These are phyloP conservation scores for Chironomus striatipennis DNA, from an alignment of 1,140 invertebrate species.

Conservation along the genomic window DNA sequence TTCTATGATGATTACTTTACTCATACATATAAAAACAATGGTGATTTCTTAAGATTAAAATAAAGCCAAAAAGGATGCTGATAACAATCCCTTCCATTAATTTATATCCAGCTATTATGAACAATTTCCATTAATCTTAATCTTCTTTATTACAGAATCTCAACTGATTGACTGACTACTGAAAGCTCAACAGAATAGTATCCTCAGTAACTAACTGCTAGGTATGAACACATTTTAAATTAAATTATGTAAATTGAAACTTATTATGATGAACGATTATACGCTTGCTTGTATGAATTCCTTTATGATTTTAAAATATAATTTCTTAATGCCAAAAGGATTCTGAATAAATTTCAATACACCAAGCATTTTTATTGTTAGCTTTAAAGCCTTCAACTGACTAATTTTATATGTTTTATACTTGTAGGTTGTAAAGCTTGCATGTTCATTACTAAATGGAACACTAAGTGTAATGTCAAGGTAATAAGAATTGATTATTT, in stretches of 20 bases:
- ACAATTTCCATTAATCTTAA: not conserved
- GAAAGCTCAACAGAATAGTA: not conserved
- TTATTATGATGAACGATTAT: not conserved
- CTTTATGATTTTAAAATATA: not conserved
- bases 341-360: not conserved
- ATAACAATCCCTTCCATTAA: not conserved
- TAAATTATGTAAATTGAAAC: not conserved
- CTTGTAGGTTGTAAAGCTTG: no score
- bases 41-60: not conserved
- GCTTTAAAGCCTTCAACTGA: not conserved
- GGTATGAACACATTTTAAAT: not conserved
- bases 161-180: not conserved
- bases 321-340: constrained; percentile 21
- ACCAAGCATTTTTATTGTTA: not conserved
- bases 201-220: not conserved
- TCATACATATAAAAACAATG: not conserved
- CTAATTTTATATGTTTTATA: no score
- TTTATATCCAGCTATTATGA: not conserved
- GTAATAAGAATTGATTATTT: no score
- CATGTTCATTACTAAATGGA: no score
- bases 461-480: no score
- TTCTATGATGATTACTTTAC: not conserved
- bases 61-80: constrained; percentile 20
- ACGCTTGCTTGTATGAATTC: constrained; percentile 21
- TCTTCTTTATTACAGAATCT: not conserved